A percentile compares a stretch with the other conserved stretches of the same genome.
Evolutionary conservation across 2,888 invertebrate species (phyloP).

Genomic region (Drosophila maculinotata): DNA sequence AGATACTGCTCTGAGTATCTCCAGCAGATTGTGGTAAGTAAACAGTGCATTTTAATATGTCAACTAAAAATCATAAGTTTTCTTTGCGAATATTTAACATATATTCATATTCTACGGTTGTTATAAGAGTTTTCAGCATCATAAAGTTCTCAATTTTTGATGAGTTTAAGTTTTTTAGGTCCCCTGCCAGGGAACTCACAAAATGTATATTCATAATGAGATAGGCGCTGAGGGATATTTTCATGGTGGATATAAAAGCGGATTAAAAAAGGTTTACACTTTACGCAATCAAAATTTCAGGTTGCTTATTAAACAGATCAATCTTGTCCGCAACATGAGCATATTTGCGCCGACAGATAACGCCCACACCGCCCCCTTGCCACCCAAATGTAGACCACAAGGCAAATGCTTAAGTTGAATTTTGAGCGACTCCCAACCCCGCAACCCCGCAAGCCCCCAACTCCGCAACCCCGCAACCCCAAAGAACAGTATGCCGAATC

Average conservation of each 20-base stretch:
- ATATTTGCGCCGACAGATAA: constrained; percentile 39
- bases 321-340: constrained; percentile 59
- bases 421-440: constrained; percentile 25
- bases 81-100: no score
- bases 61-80: no score
- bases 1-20: no score
- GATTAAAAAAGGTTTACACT: constrained; percentile 53
- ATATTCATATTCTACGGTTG: not conserved
- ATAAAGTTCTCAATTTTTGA: no score
- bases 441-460: constrained; percentile 6
- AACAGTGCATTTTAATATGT: no score
- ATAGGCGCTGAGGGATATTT: constrained; percentile 19
- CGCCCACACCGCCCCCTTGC: constrained; percentile 7
- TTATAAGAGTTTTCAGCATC: not conserved
- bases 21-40: no score
- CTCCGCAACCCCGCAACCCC: constrained; percentile 4
- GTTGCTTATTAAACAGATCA: constrained; percentile 77
- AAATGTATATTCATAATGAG: constrained; percentile 37
- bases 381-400: constrained; percentile 18
- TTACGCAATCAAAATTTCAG: constrained; percentile 48
- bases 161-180: no score
- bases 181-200: constrained; percentile 8
- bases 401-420: constrained; percentile 33
- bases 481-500: no score
- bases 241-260: constrained; percentile 33